Base-by-base conservation (phyloP, 1,140 invertebrate genomes). In the Archivesica marissinica region DNA sequence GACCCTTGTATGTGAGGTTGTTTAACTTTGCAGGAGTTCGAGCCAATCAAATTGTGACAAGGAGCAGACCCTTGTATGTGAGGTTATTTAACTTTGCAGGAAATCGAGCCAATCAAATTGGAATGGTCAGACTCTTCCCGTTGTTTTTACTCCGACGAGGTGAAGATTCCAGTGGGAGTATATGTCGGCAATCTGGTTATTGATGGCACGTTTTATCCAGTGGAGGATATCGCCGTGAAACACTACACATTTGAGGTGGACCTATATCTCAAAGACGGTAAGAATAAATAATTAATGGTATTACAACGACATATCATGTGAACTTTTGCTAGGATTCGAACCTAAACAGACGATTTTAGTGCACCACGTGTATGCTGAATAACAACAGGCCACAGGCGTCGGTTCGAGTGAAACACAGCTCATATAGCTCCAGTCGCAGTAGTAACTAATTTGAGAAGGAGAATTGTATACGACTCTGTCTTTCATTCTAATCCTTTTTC, bases 191-290 rank as follows among this genome's bases (percentile, higher is more conserved):
- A 88, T 35, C 82, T 93, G 30, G 79, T 90, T 4, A 68, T 93
- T 11, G 89, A 90, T 44, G 87, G 88, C 35, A 87, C 86, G 20
- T 78, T 87, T 13, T 90, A 89, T 50, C 90, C 89, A 0, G 83
- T 92, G 17, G 92, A 93, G 38, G 87, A 88, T 15, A 86, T 91
- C 47, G 79, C 75, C n/a, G 83, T 93, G 9, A 89, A 90, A 66
- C 86, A 88, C 59, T 93, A 91, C 86, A 93, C 90, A 7, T 93
- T 93, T 83, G 91, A 93, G 52, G 88, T 92, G 15, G 90, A 92
- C 81, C 85, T 93, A 7, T 92, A 88, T 82, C 84, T 91, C 0
- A 91, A 89, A 85, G 92, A 93, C 30, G 92, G 91, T 93, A 85
- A 87, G 88, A 52, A 50, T 30, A 17, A 4, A 28, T 61, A 28